Conservation (phyloP, 2,888 invertebrate species). For the Pyrocoelia pectoralis region DNA sequence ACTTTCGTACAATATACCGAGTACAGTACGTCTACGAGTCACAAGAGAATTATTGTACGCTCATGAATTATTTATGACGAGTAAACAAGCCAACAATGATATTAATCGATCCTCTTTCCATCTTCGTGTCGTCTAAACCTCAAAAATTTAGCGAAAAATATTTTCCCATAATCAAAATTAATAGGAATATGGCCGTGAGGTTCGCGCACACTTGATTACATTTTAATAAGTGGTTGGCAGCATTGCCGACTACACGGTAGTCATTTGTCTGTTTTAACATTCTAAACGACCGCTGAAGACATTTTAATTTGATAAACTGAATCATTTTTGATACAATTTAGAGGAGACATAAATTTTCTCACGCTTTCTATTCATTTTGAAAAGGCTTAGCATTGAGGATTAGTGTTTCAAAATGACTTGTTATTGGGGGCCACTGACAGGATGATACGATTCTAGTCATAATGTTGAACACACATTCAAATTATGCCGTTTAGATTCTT, state of each 20-base stretch:
- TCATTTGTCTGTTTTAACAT: conserved; percentile 50
- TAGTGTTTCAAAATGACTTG: conserved; percentile 21
- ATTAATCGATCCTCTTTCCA: neutral
- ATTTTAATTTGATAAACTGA: conserved; percentile 49
- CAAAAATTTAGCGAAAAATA: conserved; percentile 13
- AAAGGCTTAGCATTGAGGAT: conserved; percentile 21
- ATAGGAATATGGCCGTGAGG: conserved; percentile 20
- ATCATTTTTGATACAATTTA: conserved; percentile 16
- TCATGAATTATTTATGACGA: conserved; percentile 32
- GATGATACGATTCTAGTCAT: conserved; percentile 32
- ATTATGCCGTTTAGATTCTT: conserved; percentile 40
- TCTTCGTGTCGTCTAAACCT: conserved; percentile 3
- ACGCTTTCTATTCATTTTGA: conserved; percentile 34
- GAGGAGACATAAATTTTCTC: conserved; percentile 32
- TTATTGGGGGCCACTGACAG: conserved; percentile 26
- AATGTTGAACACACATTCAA: conserved; percentile 38
- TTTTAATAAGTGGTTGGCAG: conserved; percentile 49
- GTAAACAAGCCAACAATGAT: conserved; percentile 10
- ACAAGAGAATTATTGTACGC: conserved; percentile 24
- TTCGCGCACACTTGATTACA: conserved; percentile 45
- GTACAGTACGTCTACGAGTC: conserved; percentile 17
- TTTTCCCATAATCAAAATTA: conserved; percentile 32
- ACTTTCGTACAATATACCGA: conserved; percentile 20
- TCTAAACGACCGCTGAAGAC: conserved; percentile 49
- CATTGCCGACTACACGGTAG: conserved; percentile 50